Evolutionary conservation across 2,888 invertebrate genomes (phyloP).

Genomic region (Lumbricus terrestris): DNA sequence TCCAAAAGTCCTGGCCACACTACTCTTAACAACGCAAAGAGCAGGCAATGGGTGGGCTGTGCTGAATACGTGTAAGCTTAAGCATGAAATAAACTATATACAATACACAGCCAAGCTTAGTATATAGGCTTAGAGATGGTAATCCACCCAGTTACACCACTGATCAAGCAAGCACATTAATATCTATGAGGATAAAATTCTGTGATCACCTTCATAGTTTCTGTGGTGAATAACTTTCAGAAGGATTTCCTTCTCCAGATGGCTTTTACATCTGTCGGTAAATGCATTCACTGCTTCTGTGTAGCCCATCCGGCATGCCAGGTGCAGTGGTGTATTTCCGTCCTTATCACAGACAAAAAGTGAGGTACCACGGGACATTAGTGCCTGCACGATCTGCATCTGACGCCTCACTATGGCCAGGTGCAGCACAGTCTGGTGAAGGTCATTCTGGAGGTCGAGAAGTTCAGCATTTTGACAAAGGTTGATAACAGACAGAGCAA

Average conservation of each 20-base stretch:
- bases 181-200: background rate
- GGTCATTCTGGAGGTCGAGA: conserved; percentile 16
- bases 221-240: background rate
- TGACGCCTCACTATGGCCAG: background rate
- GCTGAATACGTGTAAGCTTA: background rate
- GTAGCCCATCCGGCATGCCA: conserved; percentile 7
- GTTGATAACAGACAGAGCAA: conserved; percentile 8
- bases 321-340: conserved; percentile 8
- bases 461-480: background rate
- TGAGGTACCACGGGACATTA: background rate
- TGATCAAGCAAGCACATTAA: background rate
- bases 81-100: background rate
- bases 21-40: background rate
- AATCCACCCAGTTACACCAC: no score
- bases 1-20: background rate
- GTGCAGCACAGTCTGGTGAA: background rate
- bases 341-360: background rate
- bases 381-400: background rate
- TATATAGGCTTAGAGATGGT: no score
- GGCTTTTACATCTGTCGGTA: background rate
- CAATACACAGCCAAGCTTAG: background rate
- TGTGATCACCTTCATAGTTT: conserved; percentile 9
- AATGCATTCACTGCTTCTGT: conserved; percentile 4
- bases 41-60: background rate
- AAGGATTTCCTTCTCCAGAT: background rate